Evolutionary conservation across 2,113 vertebrate genomes (phyloP).

Genomic region (Podiceps cristatus): DNA sequence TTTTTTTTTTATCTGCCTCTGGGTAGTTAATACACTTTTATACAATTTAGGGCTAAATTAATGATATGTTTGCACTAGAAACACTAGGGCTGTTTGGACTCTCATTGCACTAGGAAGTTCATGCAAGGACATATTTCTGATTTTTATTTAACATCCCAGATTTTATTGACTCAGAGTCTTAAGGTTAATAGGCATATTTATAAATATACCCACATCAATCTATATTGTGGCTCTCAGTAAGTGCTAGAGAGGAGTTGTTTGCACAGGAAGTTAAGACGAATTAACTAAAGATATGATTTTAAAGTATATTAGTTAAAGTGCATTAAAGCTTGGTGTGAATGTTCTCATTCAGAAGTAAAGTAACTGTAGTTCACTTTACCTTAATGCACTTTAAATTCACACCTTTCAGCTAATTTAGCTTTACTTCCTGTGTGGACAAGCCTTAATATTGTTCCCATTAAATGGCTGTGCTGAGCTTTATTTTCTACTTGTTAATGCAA

Average conservation of each 20-base stretch:
- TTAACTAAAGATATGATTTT: constrained; percentile 70
- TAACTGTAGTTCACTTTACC: constrained; percentile 56
- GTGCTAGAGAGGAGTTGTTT: constrained; percentile 61
- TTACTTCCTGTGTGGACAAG: constrained; percentile 64
- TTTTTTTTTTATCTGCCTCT: neutral
- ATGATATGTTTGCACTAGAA: neutral
- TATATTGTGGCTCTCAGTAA: constrained; percentile 55
- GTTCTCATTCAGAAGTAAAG: constrained; percentile 66
- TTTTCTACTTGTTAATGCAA: constrained; percentile 56
- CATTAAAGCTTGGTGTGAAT: constrained; percentile 63
- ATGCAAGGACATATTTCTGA: constrained; percentile 46
- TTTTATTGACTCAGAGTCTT: constrained; percentile 53
- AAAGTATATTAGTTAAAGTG: constrained; percentile 46
- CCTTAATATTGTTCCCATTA: constrained; percentile 64
- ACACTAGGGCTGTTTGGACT: neutral
- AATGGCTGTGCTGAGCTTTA: constrained; percentile 55
- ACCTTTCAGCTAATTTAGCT: constrained; percentile 65
- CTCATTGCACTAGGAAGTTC: constrained; percentile 21
- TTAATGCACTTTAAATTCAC: constrained; percentile 73
- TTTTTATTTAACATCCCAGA: constrained; percentile 47
- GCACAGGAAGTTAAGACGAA: constrained; percentile 63
- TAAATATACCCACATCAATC: constrained; percentile 60
- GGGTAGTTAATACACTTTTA: neutral
- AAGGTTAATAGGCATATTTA: constrained; percentile 62
- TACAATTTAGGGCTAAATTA: neutral